Conservation (phyloP, 2,797 vertebrate genomes). For the Selene dorsalis region DNA sequence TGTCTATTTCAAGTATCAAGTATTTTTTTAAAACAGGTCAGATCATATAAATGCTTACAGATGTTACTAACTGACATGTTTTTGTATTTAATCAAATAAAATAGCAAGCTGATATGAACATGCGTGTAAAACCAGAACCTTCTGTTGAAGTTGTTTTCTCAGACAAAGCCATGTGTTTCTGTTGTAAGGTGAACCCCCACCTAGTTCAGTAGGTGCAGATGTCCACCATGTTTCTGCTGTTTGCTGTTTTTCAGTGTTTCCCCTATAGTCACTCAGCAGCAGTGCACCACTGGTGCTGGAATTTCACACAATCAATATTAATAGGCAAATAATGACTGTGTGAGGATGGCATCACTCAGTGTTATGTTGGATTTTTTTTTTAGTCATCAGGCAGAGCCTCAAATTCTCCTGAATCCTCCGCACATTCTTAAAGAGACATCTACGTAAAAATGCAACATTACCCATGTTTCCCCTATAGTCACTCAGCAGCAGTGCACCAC, state of each 20-base stretch:
- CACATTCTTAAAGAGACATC: no score
- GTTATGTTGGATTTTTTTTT: no score
- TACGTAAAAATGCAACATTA: no score
- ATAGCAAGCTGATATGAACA: not conserved
- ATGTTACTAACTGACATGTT: not conserved
- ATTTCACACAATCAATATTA: no score
- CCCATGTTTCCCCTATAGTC: not conserved
- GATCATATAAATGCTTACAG: not conserved
- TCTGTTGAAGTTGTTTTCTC: not conserved
- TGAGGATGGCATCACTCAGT: no score
- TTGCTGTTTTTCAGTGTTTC: not conserved
- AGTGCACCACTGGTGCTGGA: no score
- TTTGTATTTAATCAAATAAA: not conserved
- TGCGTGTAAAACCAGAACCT: conserved; percentile 3
- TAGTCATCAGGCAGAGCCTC: no score
- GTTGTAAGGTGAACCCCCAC: not conserved
- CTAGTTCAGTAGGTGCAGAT: not conserved
- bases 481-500: no score
- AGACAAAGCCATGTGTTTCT: not conserved
- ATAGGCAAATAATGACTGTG: no score
- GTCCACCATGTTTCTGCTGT: conserved; percentile 20
- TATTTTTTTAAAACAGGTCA: not conserved
- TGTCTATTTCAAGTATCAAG: not conserved
- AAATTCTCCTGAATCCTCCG: no score
- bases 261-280: no score